Base-by-base conservation (phyloP, 2,888 invertebrate genomes). In the Anthoptus insignis region DNA sequence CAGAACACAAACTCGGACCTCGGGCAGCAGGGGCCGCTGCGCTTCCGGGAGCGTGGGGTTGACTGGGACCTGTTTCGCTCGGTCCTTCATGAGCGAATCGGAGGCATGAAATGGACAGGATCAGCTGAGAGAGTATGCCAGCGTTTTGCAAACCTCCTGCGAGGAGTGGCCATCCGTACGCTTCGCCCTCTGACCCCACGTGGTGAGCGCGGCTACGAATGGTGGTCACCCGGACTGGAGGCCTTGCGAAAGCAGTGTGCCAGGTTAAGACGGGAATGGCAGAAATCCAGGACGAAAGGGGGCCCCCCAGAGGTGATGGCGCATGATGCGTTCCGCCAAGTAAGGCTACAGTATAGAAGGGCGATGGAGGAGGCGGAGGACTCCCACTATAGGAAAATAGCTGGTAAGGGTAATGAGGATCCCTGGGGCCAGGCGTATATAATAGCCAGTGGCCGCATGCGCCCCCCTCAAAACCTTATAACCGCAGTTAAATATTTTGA, bases 351-450 rank as follows among this genome's bases (percentile, higher is more conserved):
- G 22, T 19, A 53, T 14, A 19, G 68, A 70, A 27, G 47, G 68
- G 32, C 27, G 45, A 21, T 22, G 49, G 7, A 70, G 69, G 67
- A 21, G 22, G 57, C 67, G 32, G 66, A 71, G 27, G n/a, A 19
- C 0, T 14, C 21, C 9, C 53, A 45, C 29, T 66, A 69, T 19
- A 6, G 37, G 8, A 3, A 8, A 9, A 9, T 69, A 0, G 70
- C 71, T 0, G 64, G 66, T 3, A n/a, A 60, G 9, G 73, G 71
- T 0, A 71, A 72, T 32, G 24, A 39, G 4, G 67, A 71, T 29
- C 70, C 72, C 0, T 73, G 71, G 70, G 71, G 71, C 1, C 14
- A 27, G 14, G 73, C 71, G 7, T 71, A 72, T 39, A 27, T 52
- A 2, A 24, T 22, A 13, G 64, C 71, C 4, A 32, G 32, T n/a